These are phyloP conservation scores for Hemicrepidius hirtus DNA, from an alignment of 2,888 invertebrate genomes.

Conservation along the genomic window DNA sequence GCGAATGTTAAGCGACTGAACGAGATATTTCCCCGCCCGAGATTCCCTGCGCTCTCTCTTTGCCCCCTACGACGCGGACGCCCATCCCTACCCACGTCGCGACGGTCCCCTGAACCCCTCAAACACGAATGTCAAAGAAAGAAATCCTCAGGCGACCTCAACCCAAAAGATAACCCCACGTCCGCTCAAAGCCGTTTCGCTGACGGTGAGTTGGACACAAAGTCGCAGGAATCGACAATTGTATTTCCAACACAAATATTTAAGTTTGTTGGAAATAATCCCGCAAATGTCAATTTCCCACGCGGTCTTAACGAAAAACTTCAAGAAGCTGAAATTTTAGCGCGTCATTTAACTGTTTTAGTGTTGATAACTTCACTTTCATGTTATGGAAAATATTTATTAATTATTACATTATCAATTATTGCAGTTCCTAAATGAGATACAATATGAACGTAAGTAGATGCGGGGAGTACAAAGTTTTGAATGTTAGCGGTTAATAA, in stretches of 20 bases:
- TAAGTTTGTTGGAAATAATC: slow-evolving; percentile 33
- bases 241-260: slow-evolving; percentile 34
- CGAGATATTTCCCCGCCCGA: slow-evolving; percentile 65
- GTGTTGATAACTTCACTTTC: too few species aligned
- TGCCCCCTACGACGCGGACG: slow-evolving; percentile 65
- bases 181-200: slow-evolving; percentile 47
- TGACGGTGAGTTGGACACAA: slow-evolving; percentile 45
- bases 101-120: slow-evolving; percentile 63
- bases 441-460: too few species aligned
- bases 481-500: too few species aligned
- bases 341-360: too few species aligned
- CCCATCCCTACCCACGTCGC: slow-evolving; percentile 64
- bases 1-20: slow-evolving; percentile 62
- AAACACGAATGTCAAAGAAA: slow-evolving; percentile 68
- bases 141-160: slow-evolving; percentile 67
- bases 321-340: slow-evolving; percentile 6
- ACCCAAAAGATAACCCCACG: slow-evolving; percentile 67
- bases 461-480: too few species aligned
- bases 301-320: not conserved
- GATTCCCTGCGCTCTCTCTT: slow-evolving; percentile 64
- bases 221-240: slow-evolving; percentile 32
- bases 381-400: too few species aligned
- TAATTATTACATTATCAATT: too few species aligned
- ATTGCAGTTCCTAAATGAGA: too few species aligned
- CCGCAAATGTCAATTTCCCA: slow-evolving; percentile 27